A percentile compares a stretch with the other conserved stretches of the same genome.
Evolutionary conservation across 2,888 invertebrate species (phyloP).

Genomic region (Zaprionus lineosus): DNA sequence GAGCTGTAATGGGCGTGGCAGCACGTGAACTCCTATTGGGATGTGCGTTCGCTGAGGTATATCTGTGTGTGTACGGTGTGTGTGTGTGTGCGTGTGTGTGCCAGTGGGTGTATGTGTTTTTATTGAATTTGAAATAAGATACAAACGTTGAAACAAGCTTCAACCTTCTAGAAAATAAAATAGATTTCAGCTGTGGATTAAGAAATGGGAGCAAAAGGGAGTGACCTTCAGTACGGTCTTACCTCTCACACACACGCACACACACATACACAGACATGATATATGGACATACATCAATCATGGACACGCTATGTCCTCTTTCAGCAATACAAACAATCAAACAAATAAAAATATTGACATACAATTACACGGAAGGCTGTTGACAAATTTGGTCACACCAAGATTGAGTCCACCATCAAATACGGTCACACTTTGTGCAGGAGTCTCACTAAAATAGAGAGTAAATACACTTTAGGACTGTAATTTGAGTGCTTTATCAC

Average conservation of each 20-base stretch:
- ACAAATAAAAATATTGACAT: too few species aligned
- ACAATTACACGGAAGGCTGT: too few species aligned
- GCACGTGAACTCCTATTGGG: conserved; percentile 31
- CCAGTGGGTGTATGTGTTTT: conserved; percentile 24
- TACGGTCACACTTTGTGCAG: conserved; percentile 14
- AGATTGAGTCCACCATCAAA: conserved; percentile 1
- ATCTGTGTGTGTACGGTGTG: not conserved
- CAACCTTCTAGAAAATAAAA: conserved; percentile 10
- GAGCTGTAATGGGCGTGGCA: conserved; percentile 55
- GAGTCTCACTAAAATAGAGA: conserved; percentile 18
- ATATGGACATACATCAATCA: too few species aligned
- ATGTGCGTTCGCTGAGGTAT: not conserved
- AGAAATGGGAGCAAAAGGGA: not conserved
- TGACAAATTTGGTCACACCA: conserved; percentile 23
- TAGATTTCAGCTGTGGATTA: not conserved
- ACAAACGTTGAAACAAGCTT: conserved; percentile 38
- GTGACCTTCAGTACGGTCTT: too few species aligned
- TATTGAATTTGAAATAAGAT: conserved; percentile 57
- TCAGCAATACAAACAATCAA: too few species aligned
- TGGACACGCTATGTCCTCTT: too few species aligned
- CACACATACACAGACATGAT: too few species aligned
- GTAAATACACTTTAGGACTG: conserved; percentile 42
- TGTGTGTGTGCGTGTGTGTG: conserved; percentile 5
- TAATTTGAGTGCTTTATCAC: conserved; percentile 13
- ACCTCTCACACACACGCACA: too few species aligned